Evolutionary conservation across 1,140 invertebrate genomes (phyloP).

Genomic region (Drosophila rufa): DNA sequence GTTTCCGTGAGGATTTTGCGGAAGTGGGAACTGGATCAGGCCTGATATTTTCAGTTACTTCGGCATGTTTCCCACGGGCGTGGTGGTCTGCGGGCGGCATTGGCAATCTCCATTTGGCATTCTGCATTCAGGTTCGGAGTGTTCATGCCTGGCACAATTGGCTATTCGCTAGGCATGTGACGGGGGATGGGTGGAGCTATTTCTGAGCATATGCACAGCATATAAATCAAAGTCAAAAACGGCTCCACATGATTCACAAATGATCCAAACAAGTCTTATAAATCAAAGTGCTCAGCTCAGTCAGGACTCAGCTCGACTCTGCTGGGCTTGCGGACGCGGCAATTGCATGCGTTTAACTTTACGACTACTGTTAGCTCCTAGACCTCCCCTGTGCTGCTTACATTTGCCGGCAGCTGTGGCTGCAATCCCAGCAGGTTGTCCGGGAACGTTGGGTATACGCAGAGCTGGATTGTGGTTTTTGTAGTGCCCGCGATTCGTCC

Average conservation of each 20-base stretch:
- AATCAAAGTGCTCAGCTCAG: conserved; percentile 56
- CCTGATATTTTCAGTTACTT: conserved; percentile 54
- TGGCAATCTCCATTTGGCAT: conserved; percentile 38
- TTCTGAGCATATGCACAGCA: conserved; percentile 61
- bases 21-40: too few species aligned
- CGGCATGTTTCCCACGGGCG: conserved; percentile 5
- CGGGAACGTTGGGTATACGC: conserved; percentile 36
- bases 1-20: too few species aligned
- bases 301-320: conserved; percentile 19
- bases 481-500: not conserved
- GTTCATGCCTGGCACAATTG: conserved; percentile 24
- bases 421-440: conserved; percentile 46
- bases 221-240: conserved; percentile 80
- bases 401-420: conserved; percentile 16
- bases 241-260: conserved; percentile 80
- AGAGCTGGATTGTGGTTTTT: conserved; percentile 4
- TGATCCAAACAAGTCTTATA: conserved; percentile 79
- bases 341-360: conserved; percentile 59
- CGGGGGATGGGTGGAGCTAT: conserved; percentile 8
- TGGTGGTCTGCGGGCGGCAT: conserved; percentile 32
- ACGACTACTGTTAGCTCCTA: conserved; percentile 24
- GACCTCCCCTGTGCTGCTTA: not conserved
- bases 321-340: conserved; percentile 8
- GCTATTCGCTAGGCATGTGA: conserved; percentile 21
- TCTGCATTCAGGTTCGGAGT: conserved; percentile 13